Evolutionary conservation across 2,113 vertebrate species (phyloP).

Genomic region (Cottus gobio): DNA sequence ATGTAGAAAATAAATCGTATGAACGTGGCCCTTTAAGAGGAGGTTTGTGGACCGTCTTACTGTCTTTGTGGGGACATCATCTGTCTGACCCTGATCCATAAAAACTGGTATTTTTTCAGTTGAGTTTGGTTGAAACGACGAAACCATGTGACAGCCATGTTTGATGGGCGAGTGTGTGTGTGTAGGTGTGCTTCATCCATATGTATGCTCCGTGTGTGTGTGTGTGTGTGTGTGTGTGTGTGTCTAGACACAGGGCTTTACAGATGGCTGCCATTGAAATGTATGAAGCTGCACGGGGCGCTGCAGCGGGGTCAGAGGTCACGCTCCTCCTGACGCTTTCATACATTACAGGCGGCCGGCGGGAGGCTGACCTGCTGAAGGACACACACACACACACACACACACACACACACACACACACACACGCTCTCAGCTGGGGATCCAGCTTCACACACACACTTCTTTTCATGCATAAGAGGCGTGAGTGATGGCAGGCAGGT

Average conservation of each 20-base stretch:
- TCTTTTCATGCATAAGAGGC: conserved; percentile 58
- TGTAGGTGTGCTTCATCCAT: conserved; percentile 34
- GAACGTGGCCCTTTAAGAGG: too few species aligned
- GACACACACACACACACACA: conserved; percentile 44
- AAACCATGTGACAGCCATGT: not conserved
- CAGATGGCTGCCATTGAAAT: conserved; percentile 60
- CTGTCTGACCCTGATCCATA: too few species aligned
- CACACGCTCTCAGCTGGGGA: too few species aligned
- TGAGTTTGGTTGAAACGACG: not conserved
- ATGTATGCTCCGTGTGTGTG: not conserved
- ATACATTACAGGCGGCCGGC: conserved; percentile 36
- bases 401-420: conserved; percentile 29
- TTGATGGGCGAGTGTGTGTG: not conserved
- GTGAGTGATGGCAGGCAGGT: conserved; percentile 34
- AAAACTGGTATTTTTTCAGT: not conserved
- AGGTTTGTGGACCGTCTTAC: too few species aligned
- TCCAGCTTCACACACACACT: conserved; percentile 28
- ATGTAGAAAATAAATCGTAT: too few species aligned
- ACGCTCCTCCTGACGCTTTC: conserved; percentile 35
- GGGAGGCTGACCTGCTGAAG: conserved; percentile 55
- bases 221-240: conserved; percentile 3
- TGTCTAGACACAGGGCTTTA: conserved; percentile 40
- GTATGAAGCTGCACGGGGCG: conserved; percentile 59
- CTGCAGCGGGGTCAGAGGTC: conserved; percentile 61
- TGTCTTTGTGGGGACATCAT: too few species aligned